Conservation (phyloP, 2,797 vertebrate genomes). For the Alosa sapidissima region DNA sequence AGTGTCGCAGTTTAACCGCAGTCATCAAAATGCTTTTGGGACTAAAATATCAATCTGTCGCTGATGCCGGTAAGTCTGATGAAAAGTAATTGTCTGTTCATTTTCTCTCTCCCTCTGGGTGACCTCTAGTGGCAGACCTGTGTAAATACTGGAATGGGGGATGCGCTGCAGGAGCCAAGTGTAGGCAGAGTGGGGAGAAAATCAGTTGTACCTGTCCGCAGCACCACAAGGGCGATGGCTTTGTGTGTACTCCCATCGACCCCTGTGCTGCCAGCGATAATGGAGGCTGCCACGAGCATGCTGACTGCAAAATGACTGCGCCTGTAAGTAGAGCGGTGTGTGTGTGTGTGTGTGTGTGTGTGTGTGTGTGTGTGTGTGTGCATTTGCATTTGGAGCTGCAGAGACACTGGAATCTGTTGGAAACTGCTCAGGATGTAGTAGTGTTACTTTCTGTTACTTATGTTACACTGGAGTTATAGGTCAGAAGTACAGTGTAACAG, state of each 20-base stretch:
- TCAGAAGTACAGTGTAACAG: too few species aligned
- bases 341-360: constrained; percentile 9
- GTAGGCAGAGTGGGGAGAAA: constrained; percentile 75
- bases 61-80: not conserved
- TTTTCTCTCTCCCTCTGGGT: not conserved
- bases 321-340: constrained; percentile 75
- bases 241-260: constrained; percentile 78
- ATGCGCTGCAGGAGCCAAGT: constrained; percentile 79
- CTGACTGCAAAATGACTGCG: constrained; percentile 82
- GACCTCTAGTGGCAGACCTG: constrained; percentile 74
- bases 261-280: constrained; percentile 79
- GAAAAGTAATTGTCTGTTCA: not conserved
- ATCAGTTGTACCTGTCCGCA: constrained; percentile 84
- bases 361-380: not conserved
- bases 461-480: too few species aligned
- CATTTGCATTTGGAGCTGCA: not conserved
- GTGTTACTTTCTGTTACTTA: not conserved
- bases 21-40: too few species aligned
- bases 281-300: constrained; percentile 88
- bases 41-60: not conserved
- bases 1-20: too few species aligned
- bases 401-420: not conserved
- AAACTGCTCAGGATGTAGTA: not conserved
- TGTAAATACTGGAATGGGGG: constrained; percentile 87
- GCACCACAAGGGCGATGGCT: constrained; percentile 84